Base-by-base conservation (phyloP, 2,113 vertebrate genomes). In the Ammospiza nelsoni region DNA sequence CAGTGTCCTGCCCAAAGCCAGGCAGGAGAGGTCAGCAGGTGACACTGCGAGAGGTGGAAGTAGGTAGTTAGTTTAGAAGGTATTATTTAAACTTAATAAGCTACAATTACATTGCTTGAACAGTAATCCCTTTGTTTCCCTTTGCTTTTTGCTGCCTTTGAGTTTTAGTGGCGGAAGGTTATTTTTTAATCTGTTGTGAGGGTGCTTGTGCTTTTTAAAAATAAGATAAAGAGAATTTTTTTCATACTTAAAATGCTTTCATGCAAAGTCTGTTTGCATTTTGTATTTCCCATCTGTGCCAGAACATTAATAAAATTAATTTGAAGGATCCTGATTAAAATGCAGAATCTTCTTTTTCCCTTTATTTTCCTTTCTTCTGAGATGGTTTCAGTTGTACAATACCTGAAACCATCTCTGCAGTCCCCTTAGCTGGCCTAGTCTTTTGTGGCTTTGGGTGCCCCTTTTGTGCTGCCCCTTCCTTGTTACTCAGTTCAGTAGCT, bases 11-110 rank as follows among this genome's bases (percentile, higher is more conserved):
- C 81, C 78, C 95, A 63, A 12, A 84, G 73, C 91, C 66, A 43
- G 62, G 66, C 75, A 52, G 84, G 52, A 97, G 95, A 95, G 97
- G 97, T 98, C 97, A 97, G 46, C 96, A 96, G 97, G 97, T 98
- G 97, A 96, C 96, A 86, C 51, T 51, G 91, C 29, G 72, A 95
- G 94, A 94, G 65, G 39, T 82, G 83, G 95, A 97, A 94, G 59
- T 55, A 62, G 92, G 96, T 90, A 94, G 97, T 90, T 87, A 87
- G 91, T 95, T 96, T 84, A 87, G 93, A 97, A 96, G 96, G 96
- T 97, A 97, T 97, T 97, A 97, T 97, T 97, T 96, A 85, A 96
- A 90, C 68, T 88, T 97, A 96, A 95, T 96, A 97, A 96, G 93
- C 96, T 97, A 48, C 96, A 97, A 95, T 98, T 98, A 97, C 84